Evolutionary conservation across 2,888 invertebrate genomes (phyloP), one percentile per base, ranked within the genome.

Genomic region (Drosophila birchii): DNA sequence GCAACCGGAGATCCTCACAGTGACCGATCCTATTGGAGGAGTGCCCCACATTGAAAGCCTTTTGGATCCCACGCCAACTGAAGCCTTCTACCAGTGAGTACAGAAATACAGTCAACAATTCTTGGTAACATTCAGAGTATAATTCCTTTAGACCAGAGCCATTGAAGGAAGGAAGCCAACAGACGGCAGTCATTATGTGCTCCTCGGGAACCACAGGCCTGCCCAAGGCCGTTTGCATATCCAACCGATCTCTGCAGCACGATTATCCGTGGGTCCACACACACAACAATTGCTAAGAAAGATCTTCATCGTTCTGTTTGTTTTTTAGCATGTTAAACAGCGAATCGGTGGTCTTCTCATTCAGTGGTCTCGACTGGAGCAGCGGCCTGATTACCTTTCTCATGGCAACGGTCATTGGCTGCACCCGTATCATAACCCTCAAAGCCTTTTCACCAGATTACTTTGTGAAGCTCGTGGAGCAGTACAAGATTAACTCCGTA

Each of bases 351-450:
- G 51, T 51, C 16, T 51, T 51, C 20, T 51, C 51, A 5, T 51
- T 51, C 20, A 51, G 34, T 51, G 34, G 51, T 11, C 51, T 51
- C 9, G 51, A 51, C 16, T 51, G 51, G 51, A 23, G 51, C 51
- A 51, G 51, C 11, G 51, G 51, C 16, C 34, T 51, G 9, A 16
- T 23, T 20, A 16, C 16, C 16, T 51, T 34, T 20, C 51, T 51
- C 51, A 20, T 16, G 34, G 51, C 16, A 23, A 20, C 34, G 8
- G 14, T 36, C 16, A 51, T 36, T 36, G 51, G 51, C 16, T 51
- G 51, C 16, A 51, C 51, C 20, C 51, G 34, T 1, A 51, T 51
- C 16, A 51, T 51, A 36, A 51, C 51, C 9, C 20, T 0, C 5
- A 9, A 51, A 23, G 6, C 34, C 20, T 51, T 36, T 36, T 36